Conservation (phyloP, 2,888 invertebrate genomes). For the Willowsia nigromaculata region DNA sequence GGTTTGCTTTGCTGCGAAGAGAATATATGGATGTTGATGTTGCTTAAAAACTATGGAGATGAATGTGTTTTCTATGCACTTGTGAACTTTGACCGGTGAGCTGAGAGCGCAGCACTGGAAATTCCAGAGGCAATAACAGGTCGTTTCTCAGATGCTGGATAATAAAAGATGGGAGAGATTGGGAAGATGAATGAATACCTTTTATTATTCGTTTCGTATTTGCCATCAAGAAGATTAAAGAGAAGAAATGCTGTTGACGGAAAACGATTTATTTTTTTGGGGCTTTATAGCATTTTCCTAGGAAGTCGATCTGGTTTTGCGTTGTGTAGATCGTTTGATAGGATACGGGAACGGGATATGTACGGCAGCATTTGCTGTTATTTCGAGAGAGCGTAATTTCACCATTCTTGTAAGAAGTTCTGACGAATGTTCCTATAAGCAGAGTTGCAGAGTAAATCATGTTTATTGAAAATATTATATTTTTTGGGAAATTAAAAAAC, state of each 20-base stretch:
- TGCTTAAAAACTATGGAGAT: not conserved
- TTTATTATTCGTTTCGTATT: not conserved
- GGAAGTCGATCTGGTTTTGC: not conserved
- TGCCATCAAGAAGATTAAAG: not conserved
- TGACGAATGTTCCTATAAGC: too few species aligned
- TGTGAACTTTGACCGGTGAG: slow-evolving; percentile 22
- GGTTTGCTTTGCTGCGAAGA: too few species aligned
- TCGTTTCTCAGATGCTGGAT: not conserved
- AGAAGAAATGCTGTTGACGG: slow-evolving; percentile 26
- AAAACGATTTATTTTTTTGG: not conserved
- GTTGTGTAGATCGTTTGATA: not conserved
- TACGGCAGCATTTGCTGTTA: not conserved
- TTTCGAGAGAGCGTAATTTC: too few species aligned
- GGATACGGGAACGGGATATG: not conserved
- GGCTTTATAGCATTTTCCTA: not conserved
- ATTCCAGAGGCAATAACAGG: not conserved
- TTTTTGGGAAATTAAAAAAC: too few species aligned
- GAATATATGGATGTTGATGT: not conserved
- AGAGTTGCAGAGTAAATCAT: too few species aligned
- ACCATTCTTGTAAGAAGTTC: too few species aligned
- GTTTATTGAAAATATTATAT: too few species aligned
- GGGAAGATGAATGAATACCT: not conserved
- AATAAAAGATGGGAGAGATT: not conserved
- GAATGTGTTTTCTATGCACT: not conserved
- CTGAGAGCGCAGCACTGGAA: not conserved